phyloP scores from a whole-genome alignment of 53 echinoderm and acorn worm species.

The Paelopatides confundens region DNA sequence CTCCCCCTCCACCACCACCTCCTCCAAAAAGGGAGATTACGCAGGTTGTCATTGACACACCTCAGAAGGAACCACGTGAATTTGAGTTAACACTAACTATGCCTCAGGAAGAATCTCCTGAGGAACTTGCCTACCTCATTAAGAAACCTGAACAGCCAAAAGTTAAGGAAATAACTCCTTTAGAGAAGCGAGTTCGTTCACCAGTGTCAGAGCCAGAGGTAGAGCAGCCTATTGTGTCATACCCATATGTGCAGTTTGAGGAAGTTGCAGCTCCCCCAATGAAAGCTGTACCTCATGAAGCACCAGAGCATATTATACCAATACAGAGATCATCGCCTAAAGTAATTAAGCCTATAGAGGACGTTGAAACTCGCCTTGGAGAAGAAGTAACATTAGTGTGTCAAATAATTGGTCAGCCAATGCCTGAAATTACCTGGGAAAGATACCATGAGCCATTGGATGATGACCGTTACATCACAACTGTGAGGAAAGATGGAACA shows the following conservation, averaged over 20 bases:
- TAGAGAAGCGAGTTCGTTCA: conserved; percentile 12
- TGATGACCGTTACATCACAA: conserved; percentile 72
- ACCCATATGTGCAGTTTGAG: conserved; percentile 57
- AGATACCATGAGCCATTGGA: conserved; percentile 73
- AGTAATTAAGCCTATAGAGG: conserved; percentile 70
- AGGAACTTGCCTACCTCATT: conserved; percentile 68
- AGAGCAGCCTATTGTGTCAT: conserved; percentile 23
- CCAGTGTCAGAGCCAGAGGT: conserved; percentile 55
- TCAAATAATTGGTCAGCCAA: conserved; percentile 80
- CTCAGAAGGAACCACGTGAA: conserved; percentile 37
- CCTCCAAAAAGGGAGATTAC: conserved; percentile 30
- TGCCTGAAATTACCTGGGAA: conserved; percentile 78
- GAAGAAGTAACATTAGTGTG: conserved; percentile 75
- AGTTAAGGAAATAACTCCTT: neutral
- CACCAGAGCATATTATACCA: conserved; percentile 23
- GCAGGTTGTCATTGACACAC: conserved; percentile 5
- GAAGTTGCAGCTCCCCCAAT: conserved; percentile 69
- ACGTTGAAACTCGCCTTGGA: conserved; percentile 74
- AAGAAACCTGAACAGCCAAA: conserved; percentile 52
- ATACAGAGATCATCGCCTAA: conserved; percentile 61
- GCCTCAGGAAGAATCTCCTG: conserved; percentile 60
- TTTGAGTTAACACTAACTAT: conserved; percentile 36
- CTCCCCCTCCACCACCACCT: conserved; percentile 1
- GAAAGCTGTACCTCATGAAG: conserved; percentile 30
- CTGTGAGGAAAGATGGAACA: conserved; percentile 81